Base-by-base conservation (phyloP, 2,888 invertebrate species). In the Nezara viridula region DNA sequence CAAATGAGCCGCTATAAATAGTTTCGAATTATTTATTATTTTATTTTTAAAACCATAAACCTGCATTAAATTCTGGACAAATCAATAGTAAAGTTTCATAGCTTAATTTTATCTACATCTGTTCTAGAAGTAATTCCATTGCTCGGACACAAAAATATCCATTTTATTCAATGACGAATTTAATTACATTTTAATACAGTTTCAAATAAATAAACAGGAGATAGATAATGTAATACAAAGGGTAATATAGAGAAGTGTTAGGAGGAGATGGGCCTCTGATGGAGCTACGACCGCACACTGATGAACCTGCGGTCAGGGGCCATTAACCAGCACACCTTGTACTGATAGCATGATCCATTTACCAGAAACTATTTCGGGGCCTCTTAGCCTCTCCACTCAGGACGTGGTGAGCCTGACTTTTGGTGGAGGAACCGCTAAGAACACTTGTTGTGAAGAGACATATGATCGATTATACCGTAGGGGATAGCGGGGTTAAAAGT, bases 241-340 rank as follows among this genome's bases (percentile, higher is more conserved):
- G 14, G 60, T 60, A 60, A 60, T n/a, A 27, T 27, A 60, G 60
- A 60, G 60, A 60, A 60, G 60, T 60, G 60, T 60, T 60, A 14
- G 60, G 55, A 24, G 55, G 60, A 60, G 60, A 60, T 60, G 50
- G 50, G 50, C 21, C 50, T 19, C 50, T 21, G 50, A 50, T 50
- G 60, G 60, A 60, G 16, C 10, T 27, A 14, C 14, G 60, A 60
- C 60, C 60, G 60, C 60, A 60, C 60, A 27, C 27, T 60, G 60
- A 60, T 60, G 27, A 60, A 27, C 21, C 60, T 60, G 60, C n/a
- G 60, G 60, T 60, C 27, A 14, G 3, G 60, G 60, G 5, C 60
- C 60, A 60, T 60, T 60, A 60, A 60, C 60, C 60, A 60, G 7
- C 60, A 60, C 60, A 60, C 60, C 60, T 60, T 60, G 60, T 14